Evolutionary conservation across 1,140 invertebrate genomes (phyloP), one percentile per base, ranked within the genome.

Genomic region (Teleopsis dalmanni): DNA sequence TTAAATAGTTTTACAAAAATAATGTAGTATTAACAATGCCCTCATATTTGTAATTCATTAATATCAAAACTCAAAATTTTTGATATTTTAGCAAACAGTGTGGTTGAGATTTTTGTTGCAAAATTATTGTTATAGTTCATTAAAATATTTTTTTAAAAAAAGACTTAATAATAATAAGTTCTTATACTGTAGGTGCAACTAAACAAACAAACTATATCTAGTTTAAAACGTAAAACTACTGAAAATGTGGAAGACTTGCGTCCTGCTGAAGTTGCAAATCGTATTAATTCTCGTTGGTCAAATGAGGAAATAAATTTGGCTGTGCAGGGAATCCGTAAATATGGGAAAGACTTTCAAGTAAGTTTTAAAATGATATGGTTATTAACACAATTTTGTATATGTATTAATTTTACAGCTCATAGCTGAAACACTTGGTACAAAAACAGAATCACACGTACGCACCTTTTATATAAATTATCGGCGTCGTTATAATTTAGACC

Each of bases 401-500:
- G 19, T 19, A 19, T 14, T 25, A 14, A 38, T 18, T 16, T 35
- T 37, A 11, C 36, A 70, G 67, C 89, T 90, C 19, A 96, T 98
- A 52, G 91, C 94, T 13, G 92, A 97, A 72, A 84, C 94, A 5
- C 84, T 98, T 51, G 90, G 91, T 43, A 97, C 92, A 21, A 98
- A 98, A 75, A 94, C 87, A 3, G 92, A 96, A 71, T 81, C 84
- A 27, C 93, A 97, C 70, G 78, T 97, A 14, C 81, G 88, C 47
- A 85, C 82, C 23, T 98, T 97, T 40, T 74, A 95, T 88, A 79
- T 88, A 0, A 94, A 90, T 59, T 91, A 96, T 72, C 79, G 90
- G 36, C 81, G 88, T 49, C 81, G 90, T 40, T 95, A 91, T 72
- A 92, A 94, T 72, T 75, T 97, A 44, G 93, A 97, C 72, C 82